Base-by-base conservation (phyloP, 2,888 invertebrate genomes). In the Tryphoninae sp. region DNA sequence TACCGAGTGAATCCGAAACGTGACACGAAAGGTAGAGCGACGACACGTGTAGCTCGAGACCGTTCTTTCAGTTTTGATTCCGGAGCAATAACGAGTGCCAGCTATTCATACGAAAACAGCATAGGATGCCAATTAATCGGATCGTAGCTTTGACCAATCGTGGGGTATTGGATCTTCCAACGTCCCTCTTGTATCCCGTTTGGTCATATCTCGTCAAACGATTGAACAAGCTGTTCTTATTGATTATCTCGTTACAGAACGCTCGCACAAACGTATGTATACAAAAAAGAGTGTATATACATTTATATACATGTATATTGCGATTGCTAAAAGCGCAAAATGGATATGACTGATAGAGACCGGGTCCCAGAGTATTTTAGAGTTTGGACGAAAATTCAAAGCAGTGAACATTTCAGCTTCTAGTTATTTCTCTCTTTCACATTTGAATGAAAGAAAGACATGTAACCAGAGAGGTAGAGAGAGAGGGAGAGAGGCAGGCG, bases 91-190 rank as follows among this genome's bases (percentile, higher is more conserved):
- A 58, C 58, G 69, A 58, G 69, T 22, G 22, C 42, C 22, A 58
- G 58, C 33, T 8, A 55, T 42, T 69, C 22, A n/a, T 19, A 40
- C 55, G 19, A 58, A 45, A 69, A 45, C n/a, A 22, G 19, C 16
- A 58, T n/a, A 42, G 3, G 19, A 13, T 58, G 58, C 23, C 58
- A 22, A 69, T 42, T 69, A 69, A 69, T 58, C 69, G n/a, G 58
- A 69, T 69, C 58, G 69, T 58, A 42, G 58, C 45, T 69, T 69
- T 23, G 13, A 22, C 23, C 19, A 13, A 58, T 42, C 58, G 22
- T 22, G 42, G 42, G 55, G 2, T 40, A 69, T 42, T 9, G 68
- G 68, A 45, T 45, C 45, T 7, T 13, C 13, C 3, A 45, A 33
- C 33, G 7, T 33, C 33, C 6, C 33, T 33, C 23, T 13, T 40